Percentiles rank a stretch among this genome's conserved stretches.
Conservation (phyloP, 2,888 invertebrate species). For the Watsonalla cultraria region DNA sequence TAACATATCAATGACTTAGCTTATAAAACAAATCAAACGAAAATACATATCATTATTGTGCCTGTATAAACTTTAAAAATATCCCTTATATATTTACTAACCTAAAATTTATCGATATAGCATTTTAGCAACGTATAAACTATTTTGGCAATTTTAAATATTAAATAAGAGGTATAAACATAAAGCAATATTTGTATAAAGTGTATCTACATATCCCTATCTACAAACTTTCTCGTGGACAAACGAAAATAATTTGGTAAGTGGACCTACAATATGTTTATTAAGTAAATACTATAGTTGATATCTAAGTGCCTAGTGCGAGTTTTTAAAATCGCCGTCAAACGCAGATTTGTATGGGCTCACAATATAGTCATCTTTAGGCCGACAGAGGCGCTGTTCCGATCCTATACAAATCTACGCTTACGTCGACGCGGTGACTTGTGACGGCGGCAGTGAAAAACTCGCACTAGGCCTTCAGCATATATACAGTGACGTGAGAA, state of each 20-base stretch:
- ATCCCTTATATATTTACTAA: conserved; percentile 32
- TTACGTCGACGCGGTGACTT: too few relatives aligned
- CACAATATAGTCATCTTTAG: too few relatives aligned
- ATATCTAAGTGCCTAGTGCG: too few relatives aligned
- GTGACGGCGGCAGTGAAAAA: too few relatives aligned
- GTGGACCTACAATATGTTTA: conserved; percentile 2
- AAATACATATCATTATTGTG: conserved; percentile 74
- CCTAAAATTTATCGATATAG: conserved; percentile 25
- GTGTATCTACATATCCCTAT: conserved; percentile 17
- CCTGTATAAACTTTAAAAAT: conserved; percentile 52
- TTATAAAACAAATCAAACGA: conserved; percentile 44
- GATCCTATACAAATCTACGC: too few relatives aligned
- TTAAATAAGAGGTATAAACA: conserved; percentile 6
- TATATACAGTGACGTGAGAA: too few relatives aligned
- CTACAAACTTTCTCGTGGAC: conserved; percentile 21
- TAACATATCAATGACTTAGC: conserved; percentile 39
- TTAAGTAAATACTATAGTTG: too few relatives aligned
- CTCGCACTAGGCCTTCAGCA: too few relatives aligned
- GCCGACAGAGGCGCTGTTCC: too few relatives aligned
- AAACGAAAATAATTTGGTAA: conserved; percentile 25
- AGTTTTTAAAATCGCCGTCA: too few relatives aligned
- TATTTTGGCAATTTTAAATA: conserved; percentile 24
- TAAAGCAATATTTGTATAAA: conserved; percentile 12
- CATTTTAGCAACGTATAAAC: conserved; percentile 25
- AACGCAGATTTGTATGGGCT: too few relatives aligned